Percentiles rank a stretch among this genome's conserved stretches.
Conservation (phyloP, 2,888 invertebrate genomes). For the Ashinkailepas kermadecensis region DNA sequence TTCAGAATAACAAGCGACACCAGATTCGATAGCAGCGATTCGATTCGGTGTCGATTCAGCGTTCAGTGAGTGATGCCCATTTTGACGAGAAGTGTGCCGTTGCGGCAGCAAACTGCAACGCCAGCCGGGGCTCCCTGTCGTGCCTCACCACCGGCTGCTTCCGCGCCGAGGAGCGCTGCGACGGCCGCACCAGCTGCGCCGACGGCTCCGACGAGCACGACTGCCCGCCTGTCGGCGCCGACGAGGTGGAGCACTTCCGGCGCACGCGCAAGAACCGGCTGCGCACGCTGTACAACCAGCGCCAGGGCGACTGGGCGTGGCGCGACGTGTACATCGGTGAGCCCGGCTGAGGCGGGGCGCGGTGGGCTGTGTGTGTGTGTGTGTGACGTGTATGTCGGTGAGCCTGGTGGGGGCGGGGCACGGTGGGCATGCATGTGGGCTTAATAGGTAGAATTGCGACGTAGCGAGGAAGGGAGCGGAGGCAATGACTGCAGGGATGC, state of each 20-base stretch:
- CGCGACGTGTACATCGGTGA: conserved; percentile 33
- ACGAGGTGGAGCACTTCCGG: conserved; percentile 28
- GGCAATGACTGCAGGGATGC: too few relatives aligned
- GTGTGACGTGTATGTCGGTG: too few relatives aligned
- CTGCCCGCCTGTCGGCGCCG: conserved; percentile 36
- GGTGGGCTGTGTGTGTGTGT: too few relatives aligned
- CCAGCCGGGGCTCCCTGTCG: conserved; percentile 37
- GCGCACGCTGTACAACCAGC: conserved; percentile 31
- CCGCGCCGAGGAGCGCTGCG: conserved; percentile 42
- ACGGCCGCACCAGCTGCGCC: conserved; percentile 44
- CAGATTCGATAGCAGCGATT: too few relatives aligned
- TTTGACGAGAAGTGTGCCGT: too few relatives aligned
- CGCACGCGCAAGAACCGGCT: conserved; percentile 31
- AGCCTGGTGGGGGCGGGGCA: too few relatives aligned
- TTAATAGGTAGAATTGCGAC: too few relatives aligned
- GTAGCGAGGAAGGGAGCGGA: too few relatives aligned
- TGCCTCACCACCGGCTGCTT: conserved; percentile 44
- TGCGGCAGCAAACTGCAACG: conserved; percentile 32
- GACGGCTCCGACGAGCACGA: conserved; percentile 43
- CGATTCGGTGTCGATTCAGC: too few relatives aligned
- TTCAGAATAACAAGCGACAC: too few relatives aligned
- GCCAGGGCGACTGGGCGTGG: conserved; percentile 33
- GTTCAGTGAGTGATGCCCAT: too few relatives aligned
- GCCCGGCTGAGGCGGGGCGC: not conserved
- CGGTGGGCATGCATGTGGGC: too few relatives aligned